A percentile compares a stretch with the other conserved stretches of the same genome.
Evolutionary conservation across 1,140 invertebrate genomes (phyloP).

Genomic region (Paraescarpia echinospica): DNA sequence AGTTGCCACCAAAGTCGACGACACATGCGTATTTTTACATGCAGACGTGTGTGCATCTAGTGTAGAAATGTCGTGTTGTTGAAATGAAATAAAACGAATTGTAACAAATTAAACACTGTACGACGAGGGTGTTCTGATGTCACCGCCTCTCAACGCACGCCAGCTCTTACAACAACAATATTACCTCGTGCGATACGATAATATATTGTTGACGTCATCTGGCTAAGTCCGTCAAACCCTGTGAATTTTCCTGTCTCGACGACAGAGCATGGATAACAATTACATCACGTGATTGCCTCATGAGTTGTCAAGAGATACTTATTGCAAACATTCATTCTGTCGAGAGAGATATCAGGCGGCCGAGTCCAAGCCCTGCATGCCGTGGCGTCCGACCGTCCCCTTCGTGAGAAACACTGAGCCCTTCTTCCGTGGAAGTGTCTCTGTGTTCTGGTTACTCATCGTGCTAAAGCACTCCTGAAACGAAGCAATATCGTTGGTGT

Average conservation of each 20-base stretch:
- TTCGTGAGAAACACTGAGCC: slow-evolving; percentile 23
- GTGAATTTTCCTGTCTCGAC: neutral
- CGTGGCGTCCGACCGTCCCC: slow-evolving; percentile 22
- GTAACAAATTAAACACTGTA: too few species aligned
- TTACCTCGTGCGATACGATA: too few species aligned
- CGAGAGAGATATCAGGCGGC: neutral
- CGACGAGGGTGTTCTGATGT: too few species aligned
- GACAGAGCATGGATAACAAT: neutral
- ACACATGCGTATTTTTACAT: neutral
- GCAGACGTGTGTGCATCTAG: neutral
- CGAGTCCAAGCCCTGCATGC: slow-evolving; percentile 3
- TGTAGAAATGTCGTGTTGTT: neutral
- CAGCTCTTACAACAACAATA: too few species aligned
- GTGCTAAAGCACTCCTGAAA: slow-evolving; percentile 21
- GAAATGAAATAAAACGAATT: neutral
- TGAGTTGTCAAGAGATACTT: neutral
- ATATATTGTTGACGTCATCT: too few species aligned
- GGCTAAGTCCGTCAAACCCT: neutral
- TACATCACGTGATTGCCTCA: neutral
- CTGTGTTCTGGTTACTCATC: slow-evolving; percentile 24
- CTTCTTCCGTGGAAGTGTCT: slow-evolving; percentile 27
- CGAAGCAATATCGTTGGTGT: neutral
- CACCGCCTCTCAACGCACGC: too few species aligned
- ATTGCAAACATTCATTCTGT: neutral
- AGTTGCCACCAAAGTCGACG: neutral